Base-by-base conservation (phyloP, 2,797 vertebrate species). In the Chanos chanos region DNA sequence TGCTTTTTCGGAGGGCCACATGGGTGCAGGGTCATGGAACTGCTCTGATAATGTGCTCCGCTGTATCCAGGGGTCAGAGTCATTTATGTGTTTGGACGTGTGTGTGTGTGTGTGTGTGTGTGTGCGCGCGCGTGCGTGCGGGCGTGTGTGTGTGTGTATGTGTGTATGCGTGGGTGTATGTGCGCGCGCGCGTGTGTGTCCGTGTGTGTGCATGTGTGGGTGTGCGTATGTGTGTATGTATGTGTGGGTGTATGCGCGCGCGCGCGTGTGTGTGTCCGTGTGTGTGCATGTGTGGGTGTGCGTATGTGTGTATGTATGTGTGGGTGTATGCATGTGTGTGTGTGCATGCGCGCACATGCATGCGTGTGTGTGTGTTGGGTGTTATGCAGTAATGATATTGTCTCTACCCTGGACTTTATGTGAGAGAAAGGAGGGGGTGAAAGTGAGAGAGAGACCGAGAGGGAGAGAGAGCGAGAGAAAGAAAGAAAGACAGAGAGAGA, bases 201-300 rank as follows among this genome's bases (percentile, higher is more conserved):
- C 13, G 33, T 34, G 31, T 34, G n/a, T n/a, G n/a, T n/a, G n/a
- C n/a, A n/a, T n/a, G n/a, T n/a, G n/a, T n/a, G n/a, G 40, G 54
- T 60, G 24, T 65, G 50, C 47, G 12, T 66, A 30, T 45, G 22
- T 66, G 36, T 67, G 48, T 64, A 67, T 77, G 43, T 54, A 50
- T 62, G 30, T 57, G 28, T 55, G 57, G 54, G 40, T 9, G 22
- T 59, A 47, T 39, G 24, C 41, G 12, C 57, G 27, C 47, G 12
- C 24, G 36, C 56, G 6, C 25, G 19, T 30, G 37, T 16, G 7
- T 45, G 8, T 58, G 15, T 57, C 24, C 39, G 12, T 43, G 12
- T 31, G 10, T 27, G 25, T 9, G n/a, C 12, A n/a, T 12, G 13
- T 19, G 13, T 7, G 8, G 40, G 52, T 41, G 22, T 39, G 34